Evolutionary conservation across 1,140 invertebrate genomes (phyloP), one percentile per base, ranked within the genome.

Genomic region (Tetranychus urticae): DNA sequence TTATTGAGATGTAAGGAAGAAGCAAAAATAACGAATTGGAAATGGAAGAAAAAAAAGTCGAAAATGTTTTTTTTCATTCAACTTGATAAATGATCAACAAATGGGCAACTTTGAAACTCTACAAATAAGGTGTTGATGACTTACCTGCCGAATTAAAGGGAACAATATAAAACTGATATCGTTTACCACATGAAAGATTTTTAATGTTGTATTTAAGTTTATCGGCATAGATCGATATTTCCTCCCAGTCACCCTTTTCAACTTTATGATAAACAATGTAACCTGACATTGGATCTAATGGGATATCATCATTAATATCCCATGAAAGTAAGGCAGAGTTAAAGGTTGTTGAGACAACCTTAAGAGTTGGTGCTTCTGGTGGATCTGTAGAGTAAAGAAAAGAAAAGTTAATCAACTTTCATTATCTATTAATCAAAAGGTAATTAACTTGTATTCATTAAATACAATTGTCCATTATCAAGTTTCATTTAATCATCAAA

Each of bases 161-260:
- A n/a, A 66, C 61, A 6, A 66, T 39, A 46, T 63, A 65, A 45
- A 65, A 62, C 37, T 58, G 54, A 54, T 62, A 62, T 42, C 39
- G 23, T 6, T 23, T 62, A 10, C 61, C 61, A 39, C 61, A 62
- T 8, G n/a, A 5, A 4, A 62, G 45, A 37, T 57, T 47, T 4
- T 14, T 35, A 39, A 57, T 31, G 31, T 46, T 62, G 57, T 62
- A 59, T 23, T 35, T 34, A 13, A 42, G 23, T 10, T 36, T 45
- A 52, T 62, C 46, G 31, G 23, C 39, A 31, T 45, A 52, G 10
- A 62, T 33, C 12, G 23, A 57, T 12, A 62, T 50, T 63, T 78
- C 76, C 62, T 77, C 75, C 79, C 80, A 81, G 31, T 77, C 75
- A 7, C 75, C 76, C 64, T 75, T 75, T 61, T 79, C 78, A 5